Evolutionary conservation across 2,113 vertebrate species (phyloP), one percentile per base, ranked within the genome.

Genomic region (Limnothrissa miodon): DNA sequence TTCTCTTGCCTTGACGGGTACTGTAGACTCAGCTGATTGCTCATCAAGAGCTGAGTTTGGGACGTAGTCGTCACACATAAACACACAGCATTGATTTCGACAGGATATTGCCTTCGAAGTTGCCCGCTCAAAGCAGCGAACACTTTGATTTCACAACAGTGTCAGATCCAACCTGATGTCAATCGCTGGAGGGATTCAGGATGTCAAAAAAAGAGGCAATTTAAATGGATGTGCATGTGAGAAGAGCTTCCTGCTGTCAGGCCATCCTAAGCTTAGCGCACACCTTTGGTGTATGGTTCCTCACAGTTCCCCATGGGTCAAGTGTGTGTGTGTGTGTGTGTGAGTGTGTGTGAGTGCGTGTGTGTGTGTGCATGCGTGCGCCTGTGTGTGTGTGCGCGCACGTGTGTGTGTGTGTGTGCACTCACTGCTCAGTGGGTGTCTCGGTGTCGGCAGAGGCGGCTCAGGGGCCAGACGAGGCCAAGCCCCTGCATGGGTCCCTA

Each of bases 381-480:
- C 23, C 17, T 56, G 53, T 56, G 53, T 56, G 53, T 56, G 53
- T 56, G 53, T 56, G 53, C 23, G 53, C 23, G 53, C 23, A 21
- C 23, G 53, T 56, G 53, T 56, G 53, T n/a, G 21, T 59, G 56
- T 59, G 56, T 59, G 56, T 59, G 56, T 59, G 56, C 21, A 11
- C 66, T 33, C 66, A 74, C 33, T 39, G 51, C 82, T 53, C 82
- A 86, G 74, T 23, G n/a, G 59, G 59, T 23, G 21, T 17, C 53
- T 56, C 21, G 36, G 51, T 36, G 74, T 15, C 53, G 83, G 70
- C 25, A 85, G 53, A 89, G 88, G 87, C 78, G 83, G 66, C 89
- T 88, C 78, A 86, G 83, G 90, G 82, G 84, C 91, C 87, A 87
- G 86, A 85, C 51, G 87, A 86, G 82, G 87, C 39, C 46, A 48